Evolutionary conservation across 2,113 vertebrate species (phyloP).

Genomic region (Conger conger): DNA sequence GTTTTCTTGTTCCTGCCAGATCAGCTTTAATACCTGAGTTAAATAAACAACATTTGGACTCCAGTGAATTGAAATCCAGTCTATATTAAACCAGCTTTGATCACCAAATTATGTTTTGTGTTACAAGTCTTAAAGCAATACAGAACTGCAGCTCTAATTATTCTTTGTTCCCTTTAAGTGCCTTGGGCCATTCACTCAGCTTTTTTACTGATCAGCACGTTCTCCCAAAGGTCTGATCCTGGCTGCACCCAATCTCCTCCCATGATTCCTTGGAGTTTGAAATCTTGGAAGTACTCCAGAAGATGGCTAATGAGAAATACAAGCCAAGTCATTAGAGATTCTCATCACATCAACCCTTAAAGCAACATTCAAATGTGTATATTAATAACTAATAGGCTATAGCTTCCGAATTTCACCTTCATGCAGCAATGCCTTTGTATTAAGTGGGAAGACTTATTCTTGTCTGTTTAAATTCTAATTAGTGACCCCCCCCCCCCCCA

Average conservation of each 20-base stretch:
- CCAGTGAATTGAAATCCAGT: background rate
- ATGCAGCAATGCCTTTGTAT: background rate
- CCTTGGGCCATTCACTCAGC: constrained; percentile 39
- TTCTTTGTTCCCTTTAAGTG: constrained; percentile 43
- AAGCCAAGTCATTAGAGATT: constrained; percentile 11
- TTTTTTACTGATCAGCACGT: constrained; percentile 46
- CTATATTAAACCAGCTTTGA: background rate
- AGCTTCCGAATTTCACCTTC: background rate
- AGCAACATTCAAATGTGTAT: background rate
- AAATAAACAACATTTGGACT: background rate
- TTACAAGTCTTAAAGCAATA: background rate
- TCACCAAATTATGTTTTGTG: background rate
- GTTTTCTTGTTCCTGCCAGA: background rate
- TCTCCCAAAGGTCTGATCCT: constrained; percentile 61
- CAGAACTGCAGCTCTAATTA: constrained; percentile 37
- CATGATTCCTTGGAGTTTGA: constrained; percentile 71
- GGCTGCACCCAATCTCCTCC: constrained; percentile 69
- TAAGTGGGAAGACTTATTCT: background rate
- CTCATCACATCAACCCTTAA: background rate
- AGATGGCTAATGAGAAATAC: constrained; percentile 49
- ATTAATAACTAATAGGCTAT: constrained; percentile 22
- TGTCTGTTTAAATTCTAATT: too few relatives aligned
- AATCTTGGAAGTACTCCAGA: constrained; percentile 71
- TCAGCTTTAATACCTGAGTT: background rate
- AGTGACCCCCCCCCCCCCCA: too few relatives aligned